Conservation (phyloP, 2,888 invertebrate genomes). For the Lumbricus terrestris region DNA sequence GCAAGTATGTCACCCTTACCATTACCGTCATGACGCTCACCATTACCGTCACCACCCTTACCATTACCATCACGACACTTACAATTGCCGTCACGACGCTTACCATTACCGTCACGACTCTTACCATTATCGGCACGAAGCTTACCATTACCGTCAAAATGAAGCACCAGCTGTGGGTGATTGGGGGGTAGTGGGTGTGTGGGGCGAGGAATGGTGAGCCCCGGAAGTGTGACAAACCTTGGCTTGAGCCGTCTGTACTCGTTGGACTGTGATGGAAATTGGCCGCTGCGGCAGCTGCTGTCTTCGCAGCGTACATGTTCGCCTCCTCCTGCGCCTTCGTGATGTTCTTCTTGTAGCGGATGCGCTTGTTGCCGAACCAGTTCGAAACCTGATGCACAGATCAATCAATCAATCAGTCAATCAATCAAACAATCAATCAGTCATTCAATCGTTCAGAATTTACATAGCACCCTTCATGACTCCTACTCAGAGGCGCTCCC, state of each 20-base stretch:
- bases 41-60: too few species aligned
- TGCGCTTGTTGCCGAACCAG: constrained; percentile 99
- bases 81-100: not conserved
- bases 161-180: too few species aligned
- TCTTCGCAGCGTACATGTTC: constrained; percentile 96
- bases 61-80: too few species aligned
- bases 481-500: too few species aligned
- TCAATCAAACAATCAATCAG: too few species aligned
- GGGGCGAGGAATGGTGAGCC: too few species aligned
- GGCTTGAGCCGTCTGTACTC: constrained; percentile 30
- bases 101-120: not conserved
- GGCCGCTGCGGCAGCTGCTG: constrained; percentile 39
- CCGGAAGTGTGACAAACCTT: constrained; percentile 18
- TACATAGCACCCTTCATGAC: too few species aligned
- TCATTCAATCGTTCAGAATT: too few species aligned
- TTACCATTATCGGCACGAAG: too few species aligned
- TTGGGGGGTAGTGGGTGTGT: not conserved
- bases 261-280: constrained; percentile 32
- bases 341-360: constrained; percentile 99
- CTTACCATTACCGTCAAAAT: too few species aligned
- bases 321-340: constrained; percentile 98
- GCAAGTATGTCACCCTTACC: not conserved
- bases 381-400: constrained; percentile 62
- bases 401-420: too few species aligned
- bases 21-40: not conserved